Evolutionary conservation across 2,888 invertebrate species (phyloP).

Genomic region (Thecocarcelia acutangulata): DNA sequence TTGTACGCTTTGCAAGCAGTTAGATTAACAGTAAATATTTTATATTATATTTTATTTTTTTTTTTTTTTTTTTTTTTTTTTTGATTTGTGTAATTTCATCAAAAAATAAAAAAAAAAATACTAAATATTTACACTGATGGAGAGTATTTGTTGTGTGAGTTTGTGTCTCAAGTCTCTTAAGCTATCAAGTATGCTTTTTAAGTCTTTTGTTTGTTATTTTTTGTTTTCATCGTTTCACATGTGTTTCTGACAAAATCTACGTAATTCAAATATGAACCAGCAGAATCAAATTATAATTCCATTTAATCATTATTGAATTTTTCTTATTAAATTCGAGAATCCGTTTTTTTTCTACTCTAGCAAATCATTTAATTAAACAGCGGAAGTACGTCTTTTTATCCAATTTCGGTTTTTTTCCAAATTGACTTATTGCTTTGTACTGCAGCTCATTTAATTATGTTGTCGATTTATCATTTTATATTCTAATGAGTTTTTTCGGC

Average conservation of each 20-base stretch:
- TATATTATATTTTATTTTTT: slow-evolving; percentile 22
- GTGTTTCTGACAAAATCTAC: neutral
- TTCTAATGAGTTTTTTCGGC: slow-evolving; percentile 38
- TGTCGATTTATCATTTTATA: slow-evolving; percentile 12
- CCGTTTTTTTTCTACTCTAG: too few relatives aligned
- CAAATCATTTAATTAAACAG: slow-evolving; percentile 11
- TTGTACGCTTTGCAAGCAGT: neutral
- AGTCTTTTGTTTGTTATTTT: neutral
- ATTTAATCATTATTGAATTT: slow-evolving; percentile 8
- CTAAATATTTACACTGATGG: neutral
- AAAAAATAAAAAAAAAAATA: neutral
- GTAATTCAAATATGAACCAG: neutral
- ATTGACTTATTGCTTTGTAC: too few relatives aligned
- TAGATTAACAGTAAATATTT: slow-evolving; percentile 43
- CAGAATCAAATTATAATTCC: neutral
- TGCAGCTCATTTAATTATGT: neutral
- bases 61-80: neutral
- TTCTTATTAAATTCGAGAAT: slow-evolving; percentile 1
- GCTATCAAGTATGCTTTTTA: neutral
- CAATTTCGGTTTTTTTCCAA: neutral
- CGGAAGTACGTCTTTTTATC: slow-evolving; percentile 42
- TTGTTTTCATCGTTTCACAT: neutral
- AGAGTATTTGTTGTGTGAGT: neutral
- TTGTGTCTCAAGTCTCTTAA: neutral
- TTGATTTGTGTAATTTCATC: neutral